These are phyloP conservation scores for Trichonephila clavipes DNA, from an alignment of 1,140 invertebrate species.

Conservation along the genomic window DNA sequence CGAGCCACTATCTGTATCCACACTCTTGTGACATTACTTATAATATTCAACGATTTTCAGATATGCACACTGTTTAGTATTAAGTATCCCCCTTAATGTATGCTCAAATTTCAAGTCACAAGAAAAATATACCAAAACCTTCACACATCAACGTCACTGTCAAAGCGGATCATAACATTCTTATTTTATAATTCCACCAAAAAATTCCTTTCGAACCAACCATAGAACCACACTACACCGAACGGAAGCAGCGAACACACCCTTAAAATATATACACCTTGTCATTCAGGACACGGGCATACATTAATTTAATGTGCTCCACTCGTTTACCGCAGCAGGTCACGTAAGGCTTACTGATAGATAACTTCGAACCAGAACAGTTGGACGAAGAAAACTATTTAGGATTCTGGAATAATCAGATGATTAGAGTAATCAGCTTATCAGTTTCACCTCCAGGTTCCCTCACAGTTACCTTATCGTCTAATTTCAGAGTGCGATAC, in stretches of 20 bases:
- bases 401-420: conserved; percentile 29
- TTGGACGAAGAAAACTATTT: conserved; percentile 19
- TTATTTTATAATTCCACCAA: neutral
- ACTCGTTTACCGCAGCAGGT: conserved; percentile 8
- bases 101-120: too few species aligned
- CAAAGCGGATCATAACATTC: too few species aligned
- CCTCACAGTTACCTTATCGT: neutral
- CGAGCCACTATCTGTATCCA: too few species aligned
- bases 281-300: conserved; percentile 2
- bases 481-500: neutral
- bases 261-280: conserved; percentile 30
- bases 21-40: too few species aligned
- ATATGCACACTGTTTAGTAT: too few species aligned
- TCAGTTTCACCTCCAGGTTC: neutral
- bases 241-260: neutral
- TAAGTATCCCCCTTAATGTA: too few species aligned
- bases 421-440: conserved; percentile 49
- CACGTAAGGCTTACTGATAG: conserved; percentile 11
- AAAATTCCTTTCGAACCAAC: neutral
- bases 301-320: conserved; percentile 24
- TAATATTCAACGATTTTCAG: too few species aligned
- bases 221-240: neutral
- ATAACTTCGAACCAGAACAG: conserved; percentile 15
- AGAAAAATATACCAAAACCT: too few species aligned
- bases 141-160: too few species aligned